These are phyloP conservation scores for Biston stratarius DNA, from an alignment of 2,888 invertebrate genomes.

Conservation along the genomic window DNA sequence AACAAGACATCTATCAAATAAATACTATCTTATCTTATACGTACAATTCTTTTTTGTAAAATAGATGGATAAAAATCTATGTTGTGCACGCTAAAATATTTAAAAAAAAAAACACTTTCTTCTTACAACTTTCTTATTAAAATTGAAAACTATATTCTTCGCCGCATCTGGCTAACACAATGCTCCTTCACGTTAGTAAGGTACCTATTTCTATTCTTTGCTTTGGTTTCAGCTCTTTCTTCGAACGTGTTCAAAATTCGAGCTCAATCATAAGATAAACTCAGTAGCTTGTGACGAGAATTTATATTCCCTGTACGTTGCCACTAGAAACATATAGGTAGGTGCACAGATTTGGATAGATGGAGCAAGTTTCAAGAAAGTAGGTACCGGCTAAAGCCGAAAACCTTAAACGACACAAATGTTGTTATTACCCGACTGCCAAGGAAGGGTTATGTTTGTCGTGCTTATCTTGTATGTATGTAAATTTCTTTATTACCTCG, in stretches of 20 bases:
- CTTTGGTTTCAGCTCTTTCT: constrained; percentile 17
- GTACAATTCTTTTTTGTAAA: no score
- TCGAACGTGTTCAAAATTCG: constrained; percentile 27
- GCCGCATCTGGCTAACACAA: neutral
- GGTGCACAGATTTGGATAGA: constrained; percentile 12
- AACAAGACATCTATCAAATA: no score
- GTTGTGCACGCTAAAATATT: neutral
- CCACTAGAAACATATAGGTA: constrained; percentile 9
- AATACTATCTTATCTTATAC: no score
- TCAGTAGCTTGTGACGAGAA: constrained; percentile 28
- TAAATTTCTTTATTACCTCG: no score
- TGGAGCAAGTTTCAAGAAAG: neutral
- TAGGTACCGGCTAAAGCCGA: no score
- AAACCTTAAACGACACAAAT: neutral
- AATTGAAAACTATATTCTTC: constrained; percentile 2
- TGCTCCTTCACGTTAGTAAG: neutral
- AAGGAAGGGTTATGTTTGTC: no score
- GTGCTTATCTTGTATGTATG: no score
- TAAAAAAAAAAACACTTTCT: neutral
- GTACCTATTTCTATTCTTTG: constrained; percentile 8
- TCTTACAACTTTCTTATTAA: no score
- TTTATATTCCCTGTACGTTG: constrained; percentile 27
- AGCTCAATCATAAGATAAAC: constrained; percentile 34
- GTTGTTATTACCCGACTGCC: no score
- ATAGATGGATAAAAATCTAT: no score